Conservation (phyloP, 2,797 vertebrate genomes). For the Erithacus rubecula region DNA sequence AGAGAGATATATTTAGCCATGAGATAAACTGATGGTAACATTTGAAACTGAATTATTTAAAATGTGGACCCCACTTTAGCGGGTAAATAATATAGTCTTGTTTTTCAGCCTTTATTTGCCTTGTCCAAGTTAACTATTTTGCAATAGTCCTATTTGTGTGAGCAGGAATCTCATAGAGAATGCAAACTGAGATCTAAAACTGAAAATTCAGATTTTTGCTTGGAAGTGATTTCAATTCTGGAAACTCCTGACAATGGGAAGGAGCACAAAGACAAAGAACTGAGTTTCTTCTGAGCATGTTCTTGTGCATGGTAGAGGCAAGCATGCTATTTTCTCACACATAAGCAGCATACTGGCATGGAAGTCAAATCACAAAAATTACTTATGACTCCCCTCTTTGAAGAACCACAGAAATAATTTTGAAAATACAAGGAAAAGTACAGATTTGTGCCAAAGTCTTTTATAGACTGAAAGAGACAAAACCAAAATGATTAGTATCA, state of each 20-base stretch:
- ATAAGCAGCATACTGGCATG: background rate
- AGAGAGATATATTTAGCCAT: conserved; percentile 50
- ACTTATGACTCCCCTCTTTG: background rate
- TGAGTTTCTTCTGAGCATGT: background rate
- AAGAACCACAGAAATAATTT: background rate
- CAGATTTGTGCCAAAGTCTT: background rate
- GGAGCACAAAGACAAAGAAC: background rate
- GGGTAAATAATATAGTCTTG: background rate
- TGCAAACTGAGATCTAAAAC: background rate
- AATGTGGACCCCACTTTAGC: background rate
- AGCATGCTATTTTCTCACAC: background rate
- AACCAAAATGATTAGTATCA: background rate
- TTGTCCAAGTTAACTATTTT: background rate
- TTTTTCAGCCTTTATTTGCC: background rate
- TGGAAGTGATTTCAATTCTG: background rate
- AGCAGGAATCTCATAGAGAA: background rate
- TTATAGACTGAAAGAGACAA: conserved; percentile 18
- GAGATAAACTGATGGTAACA: background rate
- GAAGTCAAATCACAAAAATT: background rate
- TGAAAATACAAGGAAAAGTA: background rate
- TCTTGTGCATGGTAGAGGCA: background rate
- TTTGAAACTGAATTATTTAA: background rate
- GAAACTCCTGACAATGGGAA: background rate
- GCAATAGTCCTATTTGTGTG: background rate
- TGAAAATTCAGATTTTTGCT: background rate